Evolutionary conservation across 1,140 invertebrate species (phyloP).

Genomic region (Aphis gossypii): DNA sequence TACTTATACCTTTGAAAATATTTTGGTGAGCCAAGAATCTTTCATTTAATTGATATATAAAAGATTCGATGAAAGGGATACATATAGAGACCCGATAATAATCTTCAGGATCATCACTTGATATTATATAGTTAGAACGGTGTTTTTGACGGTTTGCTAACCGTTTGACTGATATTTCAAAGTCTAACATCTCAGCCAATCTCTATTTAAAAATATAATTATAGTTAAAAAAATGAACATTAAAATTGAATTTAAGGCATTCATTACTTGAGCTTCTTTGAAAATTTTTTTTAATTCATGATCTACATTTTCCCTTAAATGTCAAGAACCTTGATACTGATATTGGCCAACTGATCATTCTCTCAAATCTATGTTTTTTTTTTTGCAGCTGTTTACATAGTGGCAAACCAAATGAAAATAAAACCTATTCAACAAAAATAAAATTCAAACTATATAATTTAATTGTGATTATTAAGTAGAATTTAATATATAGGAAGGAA

Average conservation of each 20-base stretch:
- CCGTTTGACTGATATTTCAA: neutral
- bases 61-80: neutral
- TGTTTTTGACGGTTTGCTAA: neutral
- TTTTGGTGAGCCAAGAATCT: neutral
- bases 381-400: too few relatives aligned
- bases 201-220: neutral
- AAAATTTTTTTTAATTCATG: too few relatives aligned
- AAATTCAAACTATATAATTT: too few relatives aligned
- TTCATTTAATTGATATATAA: neutral
- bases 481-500: neutral
- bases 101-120: neutral
- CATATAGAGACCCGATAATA: neutral
- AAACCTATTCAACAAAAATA: neutral
- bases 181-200: neutral
- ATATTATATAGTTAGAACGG: neutral
- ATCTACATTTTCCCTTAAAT: too few relatives aligned
- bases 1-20: constrained; percentile 25
- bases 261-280: too few relatives aligned
- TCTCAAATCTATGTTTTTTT: too few relatives aligned
- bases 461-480: neutral
- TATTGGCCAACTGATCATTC: too few relatives aligned
- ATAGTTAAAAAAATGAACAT: neutral
- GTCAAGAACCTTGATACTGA: too few relatives aligned
- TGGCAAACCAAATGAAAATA: neutral
- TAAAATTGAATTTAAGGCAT: neutral